Percentiles rank a stretch among this genome's conserved stretches.
These are phyloP conservation scores for Otus sunia DNA, from an alignment of 2,113 vertebrate genomes.

Conservation along the genomic window DNA sequence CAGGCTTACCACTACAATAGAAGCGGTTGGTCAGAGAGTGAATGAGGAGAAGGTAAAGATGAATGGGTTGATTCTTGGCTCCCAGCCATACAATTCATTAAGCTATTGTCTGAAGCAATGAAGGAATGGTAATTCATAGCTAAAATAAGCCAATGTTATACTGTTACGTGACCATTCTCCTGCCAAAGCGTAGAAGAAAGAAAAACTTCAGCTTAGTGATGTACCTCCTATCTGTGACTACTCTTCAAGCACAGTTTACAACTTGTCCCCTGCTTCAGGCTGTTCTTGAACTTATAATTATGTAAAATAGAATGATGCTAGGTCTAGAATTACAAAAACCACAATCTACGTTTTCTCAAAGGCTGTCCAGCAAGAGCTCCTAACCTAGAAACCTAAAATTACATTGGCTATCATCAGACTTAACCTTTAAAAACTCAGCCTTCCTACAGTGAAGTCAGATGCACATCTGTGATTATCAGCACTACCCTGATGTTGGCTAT, in stretches of 20 bases:
- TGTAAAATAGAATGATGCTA: not conserved
- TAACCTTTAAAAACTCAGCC: not conserved
- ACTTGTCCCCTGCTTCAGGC: not conserved
- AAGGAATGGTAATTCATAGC: not conserved
- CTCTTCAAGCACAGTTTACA: not conserved
- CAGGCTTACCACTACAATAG: not conserved
- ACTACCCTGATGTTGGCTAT: constrained; percentile 2
- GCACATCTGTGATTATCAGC: constrained; percentile 32
- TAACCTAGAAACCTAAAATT: constrained; percentile 4
- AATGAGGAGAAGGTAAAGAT: not conserved
- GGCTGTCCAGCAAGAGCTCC: not conserved
- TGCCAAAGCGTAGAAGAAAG: not conserved
- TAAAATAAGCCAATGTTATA: not conserved
- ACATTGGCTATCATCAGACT: not conserved
- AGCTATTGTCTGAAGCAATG: not conserved
- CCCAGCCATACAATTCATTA: not conserved
- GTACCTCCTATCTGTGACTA: not conserved
- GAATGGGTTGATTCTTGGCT: not conserved
- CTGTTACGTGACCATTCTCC: not conserved
- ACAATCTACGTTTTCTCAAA: not conserved
- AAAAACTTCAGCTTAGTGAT: not conserved
- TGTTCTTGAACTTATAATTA: not conserved
- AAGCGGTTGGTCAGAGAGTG: not conserved
- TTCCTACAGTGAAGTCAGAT: constrained; percentile 34
- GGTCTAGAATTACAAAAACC: not conserved